phyloP scores from a whole-genome alignment of 2,797 vertebrate species.

The Mus spretus region DNA sequence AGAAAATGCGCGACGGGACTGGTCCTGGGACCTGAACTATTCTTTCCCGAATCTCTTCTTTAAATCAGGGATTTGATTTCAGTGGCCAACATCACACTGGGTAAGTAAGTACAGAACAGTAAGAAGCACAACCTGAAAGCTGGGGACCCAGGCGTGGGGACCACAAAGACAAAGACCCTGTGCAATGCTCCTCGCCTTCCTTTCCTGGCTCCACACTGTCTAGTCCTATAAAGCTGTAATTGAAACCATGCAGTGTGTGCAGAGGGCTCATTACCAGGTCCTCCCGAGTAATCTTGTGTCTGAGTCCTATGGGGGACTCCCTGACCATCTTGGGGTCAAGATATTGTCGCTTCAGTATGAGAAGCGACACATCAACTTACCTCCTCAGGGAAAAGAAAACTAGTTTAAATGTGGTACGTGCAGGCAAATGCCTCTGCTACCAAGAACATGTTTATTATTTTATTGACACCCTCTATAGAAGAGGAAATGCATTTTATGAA shows the following conservation, averaged over 20 bases:
- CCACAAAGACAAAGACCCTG: constrained; percentile 84
- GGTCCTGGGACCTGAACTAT: constrained; percentile 54
- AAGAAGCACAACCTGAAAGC: constrained; percentile 74
- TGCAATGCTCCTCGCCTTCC: constrained; percentile 82
- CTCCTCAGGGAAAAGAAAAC: constrained; percentile 78
- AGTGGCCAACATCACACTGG: constrained; percentile 74
- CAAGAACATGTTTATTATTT: constrained; percentile 61
- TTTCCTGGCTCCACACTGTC: constrained; percentile 87
- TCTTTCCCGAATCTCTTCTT: constrained; percentile 79
- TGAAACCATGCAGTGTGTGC: constrained; percentile 86
- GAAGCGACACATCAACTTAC: constrained; percentile 62
- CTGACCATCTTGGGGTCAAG: constrained; percentile 83
- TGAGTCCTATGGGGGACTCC: constrained; percentile 82
- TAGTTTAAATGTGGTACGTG: constrained; percentile 34
- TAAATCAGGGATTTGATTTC: constrained; percentile 78
- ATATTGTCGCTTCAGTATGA: constrained; percentile 77
- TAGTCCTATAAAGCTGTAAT: constrained; percentile 87
- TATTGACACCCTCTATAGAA: constrained; percentile 75
- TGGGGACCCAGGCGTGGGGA: constrained; percentile 83
- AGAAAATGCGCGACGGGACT: constrained; percentile 59
- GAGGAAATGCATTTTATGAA: constrained; percentile 74
- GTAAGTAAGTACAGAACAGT: constrained; percentile 73
- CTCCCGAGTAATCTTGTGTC: constrained; percentile 80
- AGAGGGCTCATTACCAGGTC: constrained; percentile 85
- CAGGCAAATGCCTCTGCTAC: constrained; percentile 57